Conservation (phyloP, 2,888 invertebrate genomes). For the Andrena bucephala region DNA sequence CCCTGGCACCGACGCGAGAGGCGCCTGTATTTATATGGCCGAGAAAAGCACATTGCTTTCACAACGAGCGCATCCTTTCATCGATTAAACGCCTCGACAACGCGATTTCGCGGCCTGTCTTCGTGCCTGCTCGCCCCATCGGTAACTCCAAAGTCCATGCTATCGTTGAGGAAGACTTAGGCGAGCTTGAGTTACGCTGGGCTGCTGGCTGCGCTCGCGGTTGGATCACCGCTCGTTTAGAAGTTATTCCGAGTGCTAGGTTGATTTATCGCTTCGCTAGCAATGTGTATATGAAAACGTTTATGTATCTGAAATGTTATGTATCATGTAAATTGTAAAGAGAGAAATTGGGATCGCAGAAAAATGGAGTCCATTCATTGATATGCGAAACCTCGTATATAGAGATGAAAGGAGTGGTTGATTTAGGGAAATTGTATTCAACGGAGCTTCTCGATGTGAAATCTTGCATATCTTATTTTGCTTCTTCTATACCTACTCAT, state of each 20-base stretch:
- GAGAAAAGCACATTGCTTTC: conserved; percentile 46
- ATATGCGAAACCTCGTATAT: too few species aligned
- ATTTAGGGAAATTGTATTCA: too few species aligned
- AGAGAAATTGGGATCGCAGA: too few species aligned
- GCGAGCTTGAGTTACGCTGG: conserved; percentile 1
- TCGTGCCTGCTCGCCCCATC: conserved; percentile 11
- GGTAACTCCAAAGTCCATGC: neutral
- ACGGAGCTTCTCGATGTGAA: too few species aligned
- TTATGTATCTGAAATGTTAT: too few species aligned
- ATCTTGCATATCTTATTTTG: too few species aligned
- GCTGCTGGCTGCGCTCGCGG: conserved; percentile 6
- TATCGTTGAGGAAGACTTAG: conserved; percentile 12
- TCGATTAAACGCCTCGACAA: conserved; percentile 61
- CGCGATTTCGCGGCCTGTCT: conserved; percentile 54
- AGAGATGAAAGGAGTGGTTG: too few species aligned
- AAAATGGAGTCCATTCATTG: too few species aligned
- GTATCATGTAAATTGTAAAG: too few species aligned
- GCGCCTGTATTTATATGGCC: conserved; percentile 74
- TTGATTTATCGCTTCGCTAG: conserved; percentile 20
- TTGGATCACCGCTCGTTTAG: conserved; percentile 20
- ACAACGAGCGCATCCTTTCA: conserved; percentile 34
- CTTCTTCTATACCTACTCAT: too few species aligned
- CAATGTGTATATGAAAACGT: too few species aligned
- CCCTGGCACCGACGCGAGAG: conserved; percentile 69
- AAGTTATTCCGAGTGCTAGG: conserved; percentile 10